Evolutionary conservation across 2,888 invertebrate species (phyloP), one percentile per base, ranked within the genome.

Genomic region (Arge pagana): DNA sequence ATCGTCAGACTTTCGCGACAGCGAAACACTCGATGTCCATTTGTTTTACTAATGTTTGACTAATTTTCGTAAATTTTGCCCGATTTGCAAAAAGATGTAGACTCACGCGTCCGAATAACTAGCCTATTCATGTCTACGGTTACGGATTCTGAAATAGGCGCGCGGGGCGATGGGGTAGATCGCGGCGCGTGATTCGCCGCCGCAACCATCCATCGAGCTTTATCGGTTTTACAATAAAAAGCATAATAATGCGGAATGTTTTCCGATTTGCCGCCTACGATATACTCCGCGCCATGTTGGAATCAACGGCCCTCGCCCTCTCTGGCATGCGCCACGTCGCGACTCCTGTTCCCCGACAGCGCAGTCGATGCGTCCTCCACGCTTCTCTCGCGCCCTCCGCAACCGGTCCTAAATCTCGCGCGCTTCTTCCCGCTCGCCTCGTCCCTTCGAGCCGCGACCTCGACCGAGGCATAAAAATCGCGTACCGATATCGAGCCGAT

Each of bases 201-300:
- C n/a, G n/a, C n/a, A n/a, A 16, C 56, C 61, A 59, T 62, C 59
- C 56, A 60, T 63, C 55, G 56, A 40, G 56, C 58, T 66, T 64
- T 65, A 67, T 66, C 60, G 61, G 61, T 63, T 66, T 64, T 61
- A 62, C 60, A 61, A 66, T 66, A 64, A 64, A 64, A 61, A 59
- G 59, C 61, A 63, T 63, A 65, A 68, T 64, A 67, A 62, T 58
- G 57, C 58, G 58, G 60, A 63, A 64, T 61, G 63, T 63, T 64
- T 67, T 66, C 58, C 63, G 58, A 65, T 65, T 62, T 59, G 59
- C 56, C 57, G 50, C 56, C 58, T 56, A 60, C 57, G 64, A 62
- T 63, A 61, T 60, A 64, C 57, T 56, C 50, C 31, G 54, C 52
- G 48, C 48, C 56, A 41, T 59, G 56, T 58, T 52, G 57, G 52